Evolutionary conservation across 2,797 vertebrate species (phyloP), one percentile per base, ranked within the genome.

Genomic region (Sebastes nivosus): DNA sequence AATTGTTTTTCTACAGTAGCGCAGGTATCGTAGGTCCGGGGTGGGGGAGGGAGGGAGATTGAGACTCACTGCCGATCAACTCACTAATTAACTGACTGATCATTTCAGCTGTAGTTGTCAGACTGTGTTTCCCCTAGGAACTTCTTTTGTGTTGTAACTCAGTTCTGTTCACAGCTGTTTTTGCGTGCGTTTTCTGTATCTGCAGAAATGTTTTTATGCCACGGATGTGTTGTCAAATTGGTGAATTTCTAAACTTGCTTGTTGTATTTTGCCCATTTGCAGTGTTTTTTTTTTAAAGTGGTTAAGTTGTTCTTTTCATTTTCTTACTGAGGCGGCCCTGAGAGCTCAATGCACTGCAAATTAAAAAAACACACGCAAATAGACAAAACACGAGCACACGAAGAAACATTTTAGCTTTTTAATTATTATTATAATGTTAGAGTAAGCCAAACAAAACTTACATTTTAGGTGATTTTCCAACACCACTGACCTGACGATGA

Each of bases 41-140:
- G 42, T 6, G 3, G 0, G 12, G 0, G 1, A n/a, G n/a, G n/a
- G n/a, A n/a, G n/a, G 12, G 6, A 24, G 1, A 0, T 46, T 46
- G 16, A 46, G 16, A 42, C 38, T 42, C 38, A 6, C 14, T 42
- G 38, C 14, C 14, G 38, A 42, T 42, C 38, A 42, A 42, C 38
- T 42, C 38, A 42, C 13, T 58, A 13, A 58, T 27, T 58, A 55
- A 55, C 10, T 12, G 22, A 55, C 10, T 55, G n/a, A 55, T 22
- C 52, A 11, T 46, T 46, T 46, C 42, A 46, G 42, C 42, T 46
- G 6, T 46, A 46, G 42, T 18, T 46, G 42, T 46, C 42, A 46
- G 42, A 46, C 42, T 46, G 42, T 18, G 42, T 42, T 42, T 42
- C 38, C 38, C 38, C 38, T 42, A 6, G 14, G 38, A 42, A 16